These are phyloP conservation scores for Alauda arvensis DNA, from an alignment of 2,797 vertebrate species.

Conservation along the genomic window DNA sequence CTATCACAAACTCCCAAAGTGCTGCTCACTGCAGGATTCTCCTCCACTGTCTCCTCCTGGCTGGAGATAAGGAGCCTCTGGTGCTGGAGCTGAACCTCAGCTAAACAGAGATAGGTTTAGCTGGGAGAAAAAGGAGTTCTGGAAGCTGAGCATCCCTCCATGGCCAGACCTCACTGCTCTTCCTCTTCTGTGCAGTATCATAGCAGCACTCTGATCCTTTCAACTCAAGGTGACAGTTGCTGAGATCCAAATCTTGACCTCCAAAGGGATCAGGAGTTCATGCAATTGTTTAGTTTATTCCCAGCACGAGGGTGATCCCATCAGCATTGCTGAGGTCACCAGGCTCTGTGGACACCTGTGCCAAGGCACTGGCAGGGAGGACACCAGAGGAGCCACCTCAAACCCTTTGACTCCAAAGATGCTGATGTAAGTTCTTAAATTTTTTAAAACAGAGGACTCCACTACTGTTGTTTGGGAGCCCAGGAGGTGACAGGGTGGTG, in stretches of 20 bases:
- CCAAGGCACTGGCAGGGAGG: too few species aligned
- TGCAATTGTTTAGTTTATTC: neutral
- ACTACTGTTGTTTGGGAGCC: accelerated
- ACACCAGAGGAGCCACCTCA: neutral
- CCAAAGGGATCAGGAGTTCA: neutral
- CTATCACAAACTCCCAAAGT: slow-evolving; percentile 58
- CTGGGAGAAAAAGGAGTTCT: neutral
- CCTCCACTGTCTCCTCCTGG: neutral
- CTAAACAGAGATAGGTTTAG: neutral
- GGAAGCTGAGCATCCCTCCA: neutral
- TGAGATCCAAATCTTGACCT: neutral
- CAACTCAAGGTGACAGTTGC: neutral
- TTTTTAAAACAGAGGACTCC: neutral
- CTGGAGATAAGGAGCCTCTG: neutral
- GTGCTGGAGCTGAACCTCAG: neutral
- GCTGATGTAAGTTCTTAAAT: neutral
- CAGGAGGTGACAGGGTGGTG: neutral
- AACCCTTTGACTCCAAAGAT: neutral
- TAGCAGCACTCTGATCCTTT: neutral
- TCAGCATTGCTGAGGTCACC: accelerated
- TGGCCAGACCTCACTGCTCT: neutral
- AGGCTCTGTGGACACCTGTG: neutral
- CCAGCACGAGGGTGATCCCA: accelerated
- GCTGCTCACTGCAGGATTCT: slow-evolving; percentile 44
- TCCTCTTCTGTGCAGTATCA: accelerated